Evolutionary conservation across 2,113 vertebrate genomes (phyloP).

Genomic region (Apodemus sylvaticus): DNA sequence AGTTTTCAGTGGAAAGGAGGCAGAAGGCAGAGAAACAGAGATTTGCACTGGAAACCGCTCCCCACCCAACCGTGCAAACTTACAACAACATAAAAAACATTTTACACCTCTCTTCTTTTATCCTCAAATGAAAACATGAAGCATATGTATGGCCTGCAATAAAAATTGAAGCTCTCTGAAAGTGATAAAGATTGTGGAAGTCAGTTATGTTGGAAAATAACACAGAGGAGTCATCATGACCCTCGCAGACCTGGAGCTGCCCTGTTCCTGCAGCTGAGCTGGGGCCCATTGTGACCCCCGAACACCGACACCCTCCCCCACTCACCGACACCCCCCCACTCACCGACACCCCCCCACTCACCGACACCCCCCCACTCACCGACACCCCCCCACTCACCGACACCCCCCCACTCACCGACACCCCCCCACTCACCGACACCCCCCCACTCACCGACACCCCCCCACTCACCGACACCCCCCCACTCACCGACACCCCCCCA

Average conservation of each 20-base stretch:
- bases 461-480: too few relatives aligned
- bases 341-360: too few relatives aligned
- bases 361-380: too few relatives aligned
- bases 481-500: too few relatives aligned
- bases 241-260: background rate
- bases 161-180: background rate
- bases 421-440: too few relatives aligned
- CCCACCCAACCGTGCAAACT: background rate
- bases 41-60: constrained; percentile 30
- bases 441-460: too few relatives aligned
- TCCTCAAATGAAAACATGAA: background rate
- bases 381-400: too few relatives aligned
- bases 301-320: too few relatives aligned
- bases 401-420: too few relatives aligned
- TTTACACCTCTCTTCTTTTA: background rate
- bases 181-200: background rate
- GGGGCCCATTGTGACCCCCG: too few relatives aligned
- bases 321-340: too few relatives aligned
- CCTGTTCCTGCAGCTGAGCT: background rate
- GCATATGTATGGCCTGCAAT: background rate
- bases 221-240: too few relatives aligned
- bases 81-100: background rate
- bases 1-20: constrained; percentile 60
- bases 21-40: constrained; percentile 1
- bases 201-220: background rate